These are phyloP conservation scores for Agonopterix alstromeriana DNA, from an alignment of 2,888 invertebrate genomes.

Conservation along the genomic window DNA sequence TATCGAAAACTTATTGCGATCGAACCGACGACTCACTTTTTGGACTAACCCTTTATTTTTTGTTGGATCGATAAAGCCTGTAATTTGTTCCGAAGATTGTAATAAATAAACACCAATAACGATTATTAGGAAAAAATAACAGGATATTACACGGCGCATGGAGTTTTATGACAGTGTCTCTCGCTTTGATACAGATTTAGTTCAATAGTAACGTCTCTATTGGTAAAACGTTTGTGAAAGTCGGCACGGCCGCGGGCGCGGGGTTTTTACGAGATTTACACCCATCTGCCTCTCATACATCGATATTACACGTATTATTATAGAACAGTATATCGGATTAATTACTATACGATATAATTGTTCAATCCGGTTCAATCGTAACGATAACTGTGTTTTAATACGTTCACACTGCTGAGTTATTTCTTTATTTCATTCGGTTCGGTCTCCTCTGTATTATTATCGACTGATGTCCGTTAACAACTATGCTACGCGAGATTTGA, in stretches of 20 bases:
- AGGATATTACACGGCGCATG: slow-evolving; percentile 64
- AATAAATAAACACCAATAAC: slow-evolving; percentile 77
- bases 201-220: slow-evolving; percentile 71
- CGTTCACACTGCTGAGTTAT: slow-evolving; percentile 54
- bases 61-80: slow-evolving; percentile 68
- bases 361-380: slow-evolving; percentile 53
- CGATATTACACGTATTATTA: slow-evolving; percentile 71
- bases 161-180: slow-evolving; percentile 62
- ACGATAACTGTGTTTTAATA: slow-evolving; percentile 48
- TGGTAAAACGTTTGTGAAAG: slow-evolving; percentile 69
- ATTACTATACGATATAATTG: slow-evolving; percentile 61
- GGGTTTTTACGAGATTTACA: slow-evolving; percentile 59
- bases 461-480: slow-evolving; percentile 24
- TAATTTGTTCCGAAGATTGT: slow-evolving; percentile 70
- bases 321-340: slow-evolving; percentile 62
- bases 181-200: slow-evolving; percentile 47
- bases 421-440: slow-evolving; percentile 44
- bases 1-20: slow-evolving; percentile 77
- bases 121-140: slow-evolving; percentile 75
- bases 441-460: slow-evolving; percentile 37
- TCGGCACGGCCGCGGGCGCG: slow-evolving; percentile 52
- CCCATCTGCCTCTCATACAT: slow-evolving; percentile 51
- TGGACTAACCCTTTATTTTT: slow-evolving; percentile 74
- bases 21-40: slow-evolving; percentile 74
- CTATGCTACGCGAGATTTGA: slow-evolving; percentile 27